Base-by-base conservation (phyloP, 1,140 invertebrate species). In the Eumeta japonica region DNA sequence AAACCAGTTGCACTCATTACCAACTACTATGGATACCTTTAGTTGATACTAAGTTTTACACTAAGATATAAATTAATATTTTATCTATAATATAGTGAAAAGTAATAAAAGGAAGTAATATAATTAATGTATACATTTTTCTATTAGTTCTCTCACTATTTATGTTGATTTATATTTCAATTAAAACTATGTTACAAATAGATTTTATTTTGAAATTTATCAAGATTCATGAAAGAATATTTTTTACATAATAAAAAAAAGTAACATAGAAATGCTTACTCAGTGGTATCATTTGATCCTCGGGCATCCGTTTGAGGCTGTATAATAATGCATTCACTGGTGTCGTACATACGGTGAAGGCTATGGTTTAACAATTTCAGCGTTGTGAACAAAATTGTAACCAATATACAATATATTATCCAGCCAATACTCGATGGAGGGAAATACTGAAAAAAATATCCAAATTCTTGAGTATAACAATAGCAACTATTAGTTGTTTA, bases 311-410 rank as follows among this genome's bases (percentile, higher is more conserved):
- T 52, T 9, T 48, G 48, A 2, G 63, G 58, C 34, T 62, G 68
- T 17, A 76, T 53, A n/a, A 75, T 50, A 44, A 94, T 84, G 54
- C 88, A 88, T 66, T 96, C 91, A 10, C 87, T 88, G 10, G 92
- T 96, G 73, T 99, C 96, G 77, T 97, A 99, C 71, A 98, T 87
- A 48, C 88, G 85, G 72, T 99, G 97, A 20, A 99, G 79, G 24
- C 87, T 86, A 72, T 89, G 86, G 78, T 98, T 98, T 39, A 92
- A 75, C 31, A 90, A 65, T 77, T 99, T 98, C 32, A 98, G 81
- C 20, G 81, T 68, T 11, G 84, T 79, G 67, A 98, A 94, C 14
- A 94, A 72, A 35, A 89, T 53, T 15, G 85, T 85, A 33, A 98
- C 86, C 10, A 89, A 80, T 27, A 80, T 79, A 64, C 90, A 90